A percentile compares a stretch with the other conserved stretches of the same genome.
These are phyloP conservation scores for Ailurus styani DNA, from an alignment of 2,113 vertebrate genomes.

Conservation along the genomic window DNA sequence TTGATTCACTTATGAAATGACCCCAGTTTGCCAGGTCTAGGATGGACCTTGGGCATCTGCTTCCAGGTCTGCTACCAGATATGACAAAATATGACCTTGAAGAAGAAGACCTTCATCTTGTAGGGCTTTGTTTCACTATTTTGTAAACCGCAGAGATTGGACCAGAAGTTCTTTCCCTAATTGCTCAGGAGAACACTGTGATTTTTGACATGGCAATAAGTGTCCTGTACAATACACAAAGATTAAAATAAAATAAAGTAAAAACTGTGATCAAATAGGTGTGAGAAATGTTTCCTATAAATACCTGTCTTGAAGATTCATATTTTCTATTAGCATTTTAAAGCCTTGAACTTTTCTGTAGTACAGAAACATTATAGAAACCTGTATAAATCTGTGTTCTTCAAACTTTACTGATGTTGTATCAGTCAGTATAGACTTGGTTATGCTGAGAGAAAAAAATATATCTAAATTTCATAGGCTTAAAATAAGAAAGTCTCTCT, in stretches of 20 bases:
- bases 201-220: background rate
- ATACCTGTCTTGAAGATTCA: background rate
- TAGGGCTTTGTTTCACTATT: background rate
- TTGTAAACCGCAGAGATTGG: background rate
- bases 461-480: background rate
- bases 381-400: background rate
- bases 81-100: background rate
- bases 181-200: background rate
- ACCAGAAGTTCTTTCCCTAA: background rate
- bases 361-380: background rate
- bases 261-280: background rate
- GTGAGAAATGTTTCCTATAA: background rate
- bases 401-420: background rate
- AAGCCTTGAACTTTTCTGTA: background rate
- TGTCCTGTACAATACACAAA: background rate
- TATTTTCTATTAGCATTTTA: background rate
- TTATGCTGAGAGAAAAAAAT: background rate
- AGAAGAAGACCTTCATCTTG: background rate
- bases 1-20: background rate
- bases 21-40: background rate
- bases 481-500: background rate
- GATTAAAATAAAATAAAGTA: background rate
- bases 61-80: fast-evolving
- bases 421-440: background rate
- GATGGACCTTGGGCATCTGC: too few species aligned